Percentiles rank a stretch among this genome's conserved stretches.
phyloP scores from a whole-genome alignment of 2,797 vertebrate genomes.

The Centropyge bicolor region DNA sequence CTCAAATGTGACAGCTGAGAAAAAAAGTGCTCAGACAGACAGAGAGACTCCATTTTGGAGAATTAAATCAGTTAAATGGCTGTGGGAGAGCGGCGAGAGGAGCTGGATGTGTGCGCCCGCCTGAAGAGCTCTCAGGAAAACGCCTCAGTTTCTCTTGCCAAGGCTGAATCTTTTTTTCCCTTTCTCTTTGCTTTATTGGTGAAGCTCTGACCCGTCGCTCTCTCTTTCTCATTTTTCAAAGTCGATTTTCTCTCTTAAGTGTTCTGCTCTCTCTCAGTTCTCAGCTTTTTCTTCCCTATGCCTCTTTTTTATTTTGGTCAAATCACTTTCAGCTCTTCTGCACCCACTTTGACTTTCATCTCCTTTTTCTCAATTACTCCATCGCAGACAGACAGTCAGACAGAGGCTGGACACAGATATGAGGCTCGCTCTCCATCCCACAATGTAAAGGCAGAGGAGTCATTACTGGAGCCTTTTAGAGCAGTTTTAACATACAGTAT shows the following conservation, averaged over 20 bases:
- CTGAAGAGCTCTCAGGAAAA: slow-evolving; percentile 75
- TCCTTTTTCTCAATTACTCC: slow-evolving; percentile 39
- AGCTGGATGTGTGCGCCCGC: slow-evolving; percentile 67
- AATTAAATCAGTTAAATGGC: slow-evolving; percentile 80
- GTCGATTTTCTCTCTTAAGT: slow-evolving; percentile 75
- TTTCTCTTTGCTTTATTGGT: slow-evolving; percentile 62
- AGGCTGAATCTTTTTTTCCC: slow-evolving; percentile 55
- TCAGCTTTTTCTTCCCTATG: slow-evolving; percentile 38
- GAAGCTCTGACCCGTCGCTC: slow-evolving; percentile 67
- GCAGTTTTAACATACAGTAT: slow-evolving; percentile 23
- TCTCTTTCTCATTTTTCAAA: slow-evolving; percentile 74
- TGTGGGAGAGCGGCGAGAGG: slow-evolving; percentile 60
- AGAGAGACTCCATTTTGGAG: slow-evolving; percentile 79
- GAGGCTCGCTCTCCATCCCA: slow-evolving; percentile 22
- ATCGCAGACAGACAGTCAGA: slow-evolving; percentile 10
- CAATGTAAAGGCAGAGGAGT: slow-evolving; percentile 3
- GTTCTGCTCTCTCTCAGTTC: slow-evolving; percentile 61
- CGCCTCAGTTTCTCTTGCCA: slow-evolving; percentile 66
- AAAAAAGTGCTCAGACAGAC: slow-evolving; percentile 61
- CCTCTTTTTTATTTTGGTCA: slow-evolving; percentile 40
- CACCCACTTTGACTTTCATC: slow-evolving; percentile 57
- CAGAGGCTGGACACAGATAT: slow-evolving; percentile 18
- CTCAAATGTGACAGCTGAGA: slow-evolving; percentile 68
- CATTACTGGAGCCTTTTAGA: slow-evolving; percentile 40
- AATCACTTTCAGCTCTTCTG: slow-evolving; percentile 55